Base-by-base conservation (phyloP, 2,888 invertebrate species). In the Elmis aenea region DNA sequence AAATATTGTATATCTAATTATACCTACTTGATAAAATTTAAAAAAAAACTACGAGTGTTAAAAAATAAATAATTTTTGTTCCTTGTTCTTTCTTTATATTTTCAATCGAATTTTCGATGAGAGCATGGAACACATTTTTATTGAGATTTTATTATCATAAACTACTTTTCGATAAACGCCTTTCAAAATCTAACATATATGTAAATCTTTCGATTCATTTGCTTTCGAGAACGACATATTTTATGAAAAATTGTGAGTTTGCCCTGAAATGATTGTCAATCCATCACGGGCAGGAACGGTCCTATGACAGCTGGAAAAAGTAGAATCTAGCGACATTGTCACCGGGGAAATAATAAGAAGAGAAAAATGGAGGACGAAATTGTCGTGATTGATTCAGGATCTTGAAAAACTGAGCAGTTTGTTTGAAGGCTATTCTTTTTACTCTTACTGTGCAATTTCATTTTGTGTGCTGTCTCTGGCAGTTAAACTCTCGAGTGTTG, bases 261-360 rank as follows among this genome's bases (percentile, higher is more conserved):
- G 47, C 50, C 42, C 33, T 37, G 53, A 50, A 59, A 59, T 55
- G 57, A 58, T 57, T 53, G 58, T 61, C 62, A 59, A 62, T 64
- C 61, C 51, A 62, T 64, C 64, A 64, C 55, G 46, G 44, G 41
- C 51, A 51, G 52, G 52, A 55, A 55, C 48, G 54, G 52, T 53
- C 48, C 46, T 49, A 48, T 53, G 60, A 59, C 61, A 59, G 57
- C 43, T 50, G 52, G 54, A 59, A 57, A 59, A 59, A 57, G 54
- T 50, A 47, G 54, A 62, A 59, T 56, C 57, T 51, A 51, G 57
- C 56, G 59, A 57, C 61, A 59, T 50, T 58, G 59, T 60, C 63
- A 58, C 60, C 57, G 51, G 57, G 55, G 57, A 61, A 62, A 62
- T 64, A 62, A 63, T 62, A 62, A 59, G 55, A 56, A 52, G 54